These are phyloP conservation scores for Hybognathus amarus DNA, from an alignment of 2,797 vertebrate genomes.

Conservation along the genomic window DNA sequence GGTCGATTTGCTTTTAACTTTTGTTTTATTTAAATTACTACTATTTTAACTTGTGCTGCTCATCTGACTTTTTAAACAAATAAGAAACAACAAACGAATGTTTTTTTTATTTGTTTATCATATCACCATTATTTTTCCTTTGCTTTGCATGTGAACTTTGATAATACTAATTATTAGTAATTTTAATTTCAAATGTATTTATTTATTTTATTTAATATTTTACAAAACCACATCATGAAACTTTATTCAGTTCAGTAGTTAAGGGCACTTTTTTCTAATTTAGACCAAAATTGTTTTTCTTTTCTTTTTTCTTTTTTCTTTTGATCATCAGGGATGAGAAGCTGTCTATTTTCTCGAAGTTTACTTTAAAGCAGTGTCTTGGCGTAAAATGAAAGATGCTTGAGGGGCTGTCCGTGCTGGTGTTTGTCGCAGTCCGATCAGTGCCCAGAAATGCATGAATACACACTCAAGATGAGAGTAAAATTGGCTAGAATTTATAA, in stretches of 20 bases:
- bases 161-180: not conserved
- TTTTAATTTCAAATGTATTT: not conserved
- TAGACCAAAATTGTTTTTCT: not conserved
- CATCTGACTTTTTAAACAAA: constrained; percentile 12
- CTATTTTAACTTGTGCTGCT: not conserved
- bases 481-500: not conserved
- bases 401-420: constrained; percentile 70
- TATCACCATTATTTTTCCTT: not conserved
- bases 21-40: not conserved
- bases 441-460: constrained; percentile 70
- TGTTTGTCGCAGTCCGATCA: constrained; percentile 83
- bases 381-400: not conserved
- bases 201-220: not conserved
- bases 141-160: not conserved
- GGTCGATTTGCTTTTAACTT: not conserved
- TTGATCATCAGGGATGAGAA: not conserved
- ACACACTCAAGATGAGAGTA: constrained; percentile 47
- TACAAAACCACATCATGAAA: not conserved
- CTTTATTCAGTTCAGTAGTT: not conserved
- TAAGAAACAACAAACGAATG: not conserved
- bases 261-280: not conserved
- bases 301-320: not conserved
- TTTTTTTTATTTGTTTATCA: not conserved
- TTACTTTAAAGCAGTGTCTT: constrained; percentile 1
- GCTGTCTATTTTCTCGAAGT: not conserved